Conservation (phyloP, 2,888 invertebrate genomes). For the Yponomeuta evonymella region DNA sequence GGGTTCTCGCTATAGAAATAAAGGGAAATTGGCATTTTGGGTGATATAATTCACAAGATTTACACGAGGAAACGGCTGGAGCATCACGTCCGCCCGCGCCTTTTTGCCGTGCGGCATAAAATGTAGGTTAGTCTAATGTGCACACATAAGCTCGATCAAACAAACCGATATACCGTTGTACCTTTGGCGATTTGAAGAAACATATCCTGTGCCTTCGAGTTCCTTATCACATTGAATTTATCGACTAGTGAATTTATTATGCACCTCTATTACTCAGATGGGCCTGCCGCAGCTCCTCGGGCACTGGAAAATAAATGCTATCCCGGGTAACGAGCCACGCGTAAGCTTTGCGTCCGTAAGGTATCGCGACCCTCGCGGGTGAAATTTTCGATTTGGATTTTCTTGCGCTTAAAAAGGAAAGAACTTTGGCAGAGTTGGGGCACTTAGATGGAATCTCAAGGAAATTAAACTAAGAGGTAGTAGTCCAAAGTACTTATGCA, state of each 20-base stretch:
- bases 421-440: too few relatives aligned
- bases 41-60: conserved; percentile 43
- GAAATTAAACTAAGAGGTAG: too few relatives aligned
- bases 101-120: background rate
- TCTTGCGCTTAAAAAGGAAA: too few relatives aligned
- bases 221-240: background rate
- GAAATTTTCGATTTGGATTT: too few relatives aligned
- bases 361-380: too few relatives aligned
- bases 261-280: background rate
- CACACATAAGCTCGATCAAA: background rate
- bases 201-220: background rate
- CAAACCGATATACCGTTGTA: background rate
- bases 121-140: background rate
- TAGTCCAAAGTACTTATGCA: too few relatives aligned
- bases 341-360: too few relatives aligned
- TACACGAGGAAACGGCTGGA: conserved; percentile 16
- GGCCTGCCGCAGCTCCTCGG: background rate
- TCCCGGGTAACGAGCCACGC: too few relatives aligned
- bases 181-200: background rate
- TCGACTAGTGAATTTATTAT: background rate
- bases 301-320: too few relatives aligned
- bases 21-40: conserved; percentile 50
- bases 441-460: too few relatives aligned
- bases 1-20: conserved; percentile 53
- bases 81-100: background rate